Conservation (phyloP, 1,140 invertebrate genomes). For the Drosophila ironensis region DNA sequence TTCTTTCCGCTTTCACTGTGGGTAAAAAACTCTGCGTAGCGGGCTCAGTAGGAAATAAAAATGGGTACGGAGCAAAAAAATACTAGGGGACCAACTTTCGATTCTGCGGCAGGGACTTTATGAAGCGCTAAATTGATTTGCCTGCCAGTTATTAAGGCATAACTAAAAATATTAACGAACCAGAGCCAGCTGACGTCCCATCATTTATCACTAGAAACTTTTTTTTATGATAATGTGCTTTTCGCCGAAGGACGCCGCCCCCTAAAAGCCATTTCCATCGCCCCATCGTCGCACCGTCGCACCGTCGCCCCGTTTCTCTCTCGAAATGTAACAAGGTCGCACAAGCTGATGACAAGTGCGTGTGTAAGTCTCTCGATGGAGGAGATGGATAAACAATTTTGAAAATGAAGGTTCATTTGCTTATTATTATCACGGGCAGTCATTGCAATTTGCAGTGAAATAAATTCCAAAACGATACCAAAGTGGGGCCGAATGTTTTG, state of each 20-base stretch:
- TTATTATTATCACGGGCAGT: slow-evolving; percentile 37
- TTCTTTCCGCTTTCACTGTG: slow-evolving; percentile 30
- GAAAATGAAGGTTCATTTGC: slow-evolving; percentile 51
- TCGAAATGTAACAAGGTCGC: slow-evolving; percentile 51
- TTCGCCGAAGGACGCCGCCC: slow-evolving; percentile 42
- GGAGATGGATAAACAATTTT: slow-evolving; percentile 43
- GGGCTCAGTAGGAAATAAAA: too few relatives aligned
- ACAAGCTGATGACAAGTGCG: slow-evolving; percentile 18
- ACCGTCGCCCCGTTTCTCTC: slow-evolving; percentile 2
- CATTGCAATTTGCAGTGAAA: slow-evolving; percentile 4
- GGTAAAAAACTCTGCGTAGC: slow-evolving; percentile 43
- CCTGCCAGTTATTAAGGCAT: slow-evolving; percentile 68
- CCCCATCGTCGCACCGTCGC: too few relatives aligned
- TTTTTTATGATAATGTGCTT: slow-evolving; percentile 64
- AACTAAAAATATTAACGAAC: slow-evolving; percentile 76
- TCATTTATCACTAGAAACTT: slow-evolving; percentile 71
- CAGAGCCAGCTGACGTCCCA: slow-evolving; percentile 53
- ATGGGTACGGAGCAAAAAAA: slow-evolving; percentile 35
- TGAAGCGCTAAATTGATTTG: slow-evolving; percentile 75
- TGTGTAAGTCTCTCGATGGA: slow-evolving; percentile 39
- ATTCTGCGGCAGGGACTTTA: slow-evolving; percentile 43
- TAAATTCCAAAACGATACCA: slow-evolving; percentile 5
- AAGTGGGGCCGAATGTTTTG: not conserved
- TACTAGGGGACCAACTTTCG: slow-evolving; percentile 35
- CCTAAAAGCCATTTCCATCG: too few relatives aligned